Percentiles rank a stretch among this genome's conserved stretches.
These are phyloP conservation scores for Nansenia antarctica DNA, from an alignment of 2,113 vertebrate species.

Conservation along the genomic window DNA sequence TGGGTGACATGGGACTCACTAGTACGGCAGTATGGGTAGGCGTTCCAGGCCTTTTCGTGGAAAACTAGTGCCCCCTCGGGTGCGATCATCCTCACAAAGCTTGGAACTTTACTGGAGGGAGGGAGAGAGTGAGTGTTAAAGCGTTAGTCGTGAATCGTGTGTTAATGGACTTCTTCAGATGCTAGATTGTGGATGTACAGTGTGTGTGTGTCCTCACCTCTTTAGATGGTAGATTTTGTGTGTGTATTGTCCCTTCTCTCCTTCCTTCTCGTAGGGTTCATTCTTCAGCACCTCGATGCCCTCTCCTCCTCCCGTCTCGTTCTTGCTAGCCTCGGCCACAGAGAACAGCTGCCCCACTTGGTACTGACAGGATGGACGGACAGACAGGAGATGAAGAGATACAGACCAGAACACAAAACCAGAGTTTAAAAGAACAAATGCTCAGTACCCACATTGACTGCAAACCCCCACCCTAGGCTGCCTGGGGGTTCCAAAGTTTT, in stretches of 20 bases:
- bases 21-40: constrained; percentile 96
- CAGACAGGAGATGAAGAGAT: neutral
- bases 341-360: constrained; percentile 97
- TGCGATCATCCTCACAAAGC: constrained; percentile 93
- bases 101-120: constrained; percentile 90
- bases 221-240: constrained; percentile 97
- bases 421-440: too few species aligned
- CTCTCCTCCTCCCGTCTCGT: constrained; percentile 96
- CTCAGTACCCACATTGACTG: too few species aligned
- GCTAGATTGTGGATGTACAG: neutral
- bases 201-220: constrained; percentile 60
- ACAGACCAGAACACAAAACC: neutral
- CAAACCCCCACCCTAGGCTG: too few species aligned
- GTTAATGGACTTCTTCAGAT: neutral
- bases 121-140: too few species aligned
- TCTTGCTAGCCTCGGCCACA: constrained; percentile 97
- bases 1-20: constrained; percentile 84
- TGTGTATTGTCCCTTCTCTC: constrained; percentile 93
- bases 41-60: constrained; percentile 97
- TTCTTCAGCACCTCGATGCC: constrained; percentile 97
- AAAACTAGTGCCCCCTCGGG: constrained; percentile 96
- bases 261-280: constrained; percentile 94
- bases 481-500: too few species aligned
- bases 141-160: too few species aligned
- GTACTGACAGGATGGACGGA: constrained; percentile 75